Percentiles rank a stretch among this genome's conserved stretches.
These are phyloP conservation scores for Thymelicus lineola DNA, from an alignment of 2,888 invertebrate genomes.

Conservation along the genomic window DNA sequence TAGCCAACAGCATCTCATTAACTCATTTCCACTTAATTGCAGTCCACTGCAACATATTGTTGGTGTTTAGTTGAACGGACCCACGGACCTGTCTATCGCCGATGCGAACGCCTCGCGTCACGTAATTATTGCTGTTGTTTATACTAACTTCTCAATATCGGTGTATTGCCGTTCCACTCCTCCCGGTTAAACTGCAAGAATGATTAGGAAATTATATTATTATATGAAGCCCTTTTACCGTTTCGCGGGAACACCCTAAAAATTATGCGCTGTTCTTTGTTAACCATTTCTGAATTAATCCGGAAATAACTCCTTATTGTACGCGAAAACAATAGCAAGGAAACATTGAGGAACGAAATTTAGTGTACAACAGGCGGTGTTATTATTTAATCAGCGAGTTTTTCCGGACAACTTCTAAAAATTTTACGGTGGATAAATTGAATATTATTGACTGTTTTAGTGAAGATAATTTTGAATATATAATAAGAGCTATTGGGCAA, in stretches of 20 bases:
- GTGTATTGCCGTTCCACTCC: constrained; percentile 2
- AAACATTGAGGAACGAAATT: neutral
- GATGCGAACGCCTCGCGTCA: constrained; percentile 11
- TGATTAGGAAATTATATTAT: neutral
- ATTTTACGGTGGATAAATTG: neutral
- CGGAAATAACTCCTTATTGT: constrained; percentile 1
- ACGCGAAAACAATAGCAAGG: neutral
- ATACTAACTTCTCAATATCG: constrained; percentile 29
- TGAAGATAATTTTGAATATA: neutral
- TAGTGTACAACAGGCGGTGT: neutral
- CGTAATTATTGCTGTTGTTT: constrained; percentile 21
- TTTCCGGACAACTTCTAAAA: neutral
- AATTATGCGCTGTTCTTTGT: neutral
- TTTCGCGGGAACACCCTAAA: neutral
- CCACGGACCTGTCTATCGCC: constrained; percentile 24
- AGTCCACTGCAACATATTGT: constrained; percentile 29
- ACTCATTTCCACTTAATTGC: constrained; percentile 30
- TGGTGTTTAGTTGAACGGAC: constrained; percentile 29
- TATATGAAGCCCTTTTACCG: neutral
- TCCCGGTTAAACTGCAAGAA: neutral
- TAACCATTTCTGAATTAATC: neutral
- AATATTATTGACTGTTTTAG: neutral
- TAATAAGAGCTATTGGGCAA: neutral
- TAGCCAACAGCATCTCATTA: constrained; percentile 21
- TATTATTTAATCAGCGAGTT: neutral